These are phyloP conservation scores for Sus scrofa DNA, from an alignment of 2,113 vertebrate species.

Conservation along the genomic window DNA sequence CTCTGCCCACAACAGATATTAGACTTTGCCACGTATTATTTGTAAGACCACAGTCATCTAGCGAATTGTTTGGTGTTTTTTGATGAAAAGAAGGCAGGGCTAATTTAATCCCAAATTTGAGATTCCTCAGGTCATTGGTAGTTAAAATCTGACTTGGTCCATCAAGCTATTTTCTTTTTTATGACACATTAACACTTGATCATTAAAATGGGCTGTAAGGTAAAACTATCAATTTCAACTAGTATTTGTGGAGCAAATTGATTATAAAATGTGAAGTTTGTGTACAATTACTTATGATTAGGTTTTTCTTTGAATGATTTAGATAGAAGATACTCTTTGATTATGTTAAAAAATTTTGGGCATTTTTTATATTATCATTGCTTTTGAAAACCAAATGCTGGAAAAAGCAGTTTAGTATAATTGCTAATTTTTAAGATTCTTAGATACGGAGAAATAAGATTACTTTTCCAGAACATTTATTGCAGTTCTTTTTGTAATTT, in stretches of 20 bases:
- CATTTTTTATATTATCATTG: conserved; percentile 49
- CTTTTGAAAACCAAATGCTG: conserved; percentile 62
- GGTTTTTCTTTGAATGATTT: conserved; percentile 48
- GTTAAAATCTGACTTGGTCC: conserved; percentile 46
- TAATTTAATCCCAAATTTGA: conserved; percentile 63
- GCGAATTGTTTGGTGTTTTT: conserved; percentile 57
- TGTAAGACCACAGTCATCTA: not conserved
- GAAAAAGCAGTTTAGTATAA: conserved; percentile 62
- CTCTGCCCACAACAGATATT: conserved; percentile 25
- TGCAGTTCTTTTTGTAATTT: conserved; percentile 63
- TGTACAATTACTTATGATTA: not conserved
- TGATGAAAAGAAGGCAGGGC: conserved; percentile 7
- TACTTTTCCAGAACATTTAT: conserved; percentile 64
- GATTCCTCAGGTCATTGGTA: conserved; percentile 25
- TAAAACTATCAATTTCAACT: conserved; percentile 48
- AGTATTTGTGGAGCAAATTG: conserved; percentile 52
- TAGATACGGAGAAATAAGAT: conserved; percentile 53
- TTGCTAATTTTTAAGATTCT: conserved; percentile 67
- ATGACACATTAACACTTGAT: conserved; percentile 22
- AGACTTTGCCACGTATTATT: conserved; percentile 48
- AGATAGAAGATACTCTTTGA: conserved; percentile 34
- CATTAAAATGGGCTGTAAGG: conserved; percentile 30
- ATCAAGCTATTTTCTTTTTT: conserved; percentile 30
- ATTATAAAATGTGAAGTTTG: conserved; percentile 43
- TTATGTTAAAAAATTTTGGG: conserved; percentile 23